Evolutionary conservation across 2,113 vertebrate species (phyloP), one percentile per base, ranked within the genome.

Genomic region (Sorex fumeus): DNA sequence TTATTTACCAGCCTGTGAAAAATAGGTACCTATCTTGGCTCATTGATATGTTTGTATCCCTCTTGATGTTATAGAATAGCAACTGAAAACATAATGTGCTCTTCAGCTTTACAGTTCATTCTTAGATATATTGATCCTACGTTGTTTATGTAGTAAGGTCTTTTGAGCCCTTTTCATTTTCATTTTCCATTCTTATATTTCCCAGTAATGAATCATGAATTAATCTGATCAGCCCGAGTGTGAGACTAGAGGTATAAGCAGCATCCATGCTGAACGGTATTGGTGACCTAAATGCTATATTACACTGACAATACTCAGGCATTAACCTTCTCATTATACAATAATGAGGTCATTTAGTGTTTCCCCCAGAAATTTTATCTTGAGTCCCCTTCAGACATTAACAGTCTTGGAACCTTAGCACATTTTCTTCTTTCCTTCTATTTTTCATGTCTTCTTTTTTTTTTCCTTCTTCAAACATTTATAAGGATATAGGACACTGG

Each of bases 401-500:
- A 18, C 69, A 34, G 57, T 45, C 70, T 78, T 87, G 71, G 81
- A 75, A 45, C 2, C 0, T 82, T 43, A 87, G 15, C 3, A 67
- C 27, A 66, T 83, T 94, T 45, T 8, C 11, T 81, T 79, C 32
- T 57, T 66, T 0, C 12, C n/a, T 64, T 83, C 32, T 25, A 10
- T 77, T 82, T n/a, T 36, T 32, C 4, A 40, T 32, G 5, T 6
- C 7, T 84, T 70, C 57, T 21, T 60, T 60, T 60, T 60, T 57
- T 18, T 6, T 5, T 50, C 18, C 30, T 93, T 84, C 34, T 81
- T 76, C 32, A 94, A 88, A 75, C 8, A 57, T 50, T 74, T 84
- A 25, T 53, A 81, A 72, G 30, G 27, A 74, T 34, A 10, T 30
- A 1, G 43, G 28, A 72, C 11, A 21, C 36, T 40, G 6, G 45